phyloP scores from a whole-genome alignment of 2,113 vertebrate species.

The Syrrhaptes paradoxus region DNA sequence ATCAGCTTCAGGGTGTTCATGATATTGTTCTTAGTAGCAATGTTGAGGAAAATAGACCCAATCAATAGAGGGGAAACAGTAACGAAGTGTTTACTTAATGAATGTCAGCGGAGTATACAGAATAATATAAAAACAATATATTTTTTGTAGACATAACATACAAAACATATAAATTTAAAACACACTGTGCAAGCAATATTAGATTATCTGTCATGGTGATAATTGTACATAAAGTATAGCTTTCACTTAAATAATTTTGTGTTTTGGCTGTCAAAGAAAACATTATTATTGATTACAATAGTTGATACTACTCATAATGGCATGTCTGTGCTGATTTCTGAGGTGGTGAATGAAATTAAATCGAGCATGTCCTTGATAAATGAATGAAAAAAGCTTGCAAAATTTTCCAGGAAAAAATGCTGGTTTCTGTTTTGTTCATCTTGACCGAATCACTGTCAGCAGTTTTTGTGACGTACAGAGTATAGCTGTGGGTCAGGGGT shows the following conservation, averaged over 20 bases:
- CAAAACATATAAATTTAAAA: not conserved
- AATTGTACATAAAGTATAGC: not conserved
- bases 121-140: not conserved
- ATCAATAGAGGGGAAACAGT: not conserved
- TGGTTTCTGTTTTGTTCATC: not conserved
- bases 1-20: not conserved
- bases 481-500: not conserved
- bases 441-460: not conserved
- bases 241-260: not conserved
- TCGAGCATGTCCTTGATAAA: not conserved
- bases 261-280: not conserved
- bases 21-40: not conserved
- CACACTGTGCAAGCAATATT: not conserved
- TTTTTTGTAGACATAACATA: not conserved
- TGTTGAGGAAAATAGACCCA: not conserved
- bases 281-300: not conserved
- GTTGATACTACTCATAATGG: not conserved
- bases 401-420: not conserved
- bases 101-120: not conserved
- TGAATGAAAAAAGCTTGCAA: not conserved
- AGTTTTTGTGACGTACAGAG: not conserved
- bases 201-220: not conserved
- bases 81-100: not conserved
- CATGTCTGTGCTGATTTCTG: not conserved
- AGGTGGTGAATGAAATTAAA: not conserved